Conservation (phyloP, 2,888 invertebrate species). For the Dromius quadrimaculatus region DNA sequence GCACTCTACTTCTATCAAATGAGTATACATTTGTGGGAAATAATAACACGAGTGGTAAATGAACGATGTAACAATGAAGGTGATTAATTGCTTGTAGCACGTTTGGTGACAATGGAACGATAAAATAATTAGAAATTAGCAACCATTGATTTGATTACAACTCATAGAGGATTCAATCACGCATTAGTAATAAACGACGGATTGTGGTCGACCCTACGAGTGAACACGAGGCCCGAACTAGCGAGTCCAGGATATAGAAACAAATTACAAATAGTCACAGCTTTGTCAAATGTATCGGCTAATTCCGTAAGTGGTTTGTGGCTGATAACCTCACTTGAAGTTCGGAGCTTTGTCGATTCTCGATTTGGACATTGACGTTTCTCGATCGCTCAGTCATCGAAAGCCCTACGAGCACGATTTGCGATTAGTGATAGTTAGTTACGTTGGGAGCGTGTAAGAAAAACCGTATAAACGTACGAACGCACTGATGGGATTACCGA, state of each 20-base stretch:
- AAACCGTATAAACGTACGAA: neutral
- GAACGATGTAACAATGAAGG: no score
- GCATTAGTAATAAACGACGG: conserved; percentile 11
- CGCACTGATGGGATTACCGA: conserved; percentile 15
- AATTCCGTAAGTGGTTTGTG: conserved; percentile 29
- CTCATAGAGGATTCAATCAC: conserved; percentile 5
- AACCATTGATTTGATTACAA: neutral
- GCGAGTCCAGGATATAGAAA: conserved; percentile 17
- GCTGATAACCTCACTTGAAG: no score
- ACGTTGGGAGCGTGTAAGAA: neutral
- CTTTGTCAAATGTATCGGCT: conserved; percentile 36
- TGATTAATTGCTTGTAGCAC: no score
- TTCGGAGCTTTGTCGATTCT: conserved; percentile 20
- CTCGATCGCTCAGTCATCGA: conserved; percentile 6
- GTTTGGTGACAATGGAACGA: neutral
- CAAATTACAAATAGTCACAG: conserved; percentile 34
- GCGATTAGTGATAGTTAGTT: conserved; percentile 4
- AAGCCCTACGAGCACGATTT: neutral
- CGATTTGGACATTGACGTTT: neutral
- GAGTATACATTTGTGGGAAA: no score
- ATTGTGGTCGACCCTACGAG: neutral
- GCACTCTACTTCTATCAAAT: no score
- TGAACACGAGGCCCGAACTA: neutral
- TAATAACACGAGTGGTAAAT: no score
- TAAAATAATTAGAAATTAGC: neutral